Conservation (phyloP, 2,113 vertebrate genomes). For the Myotis lucifugus region DNA sequence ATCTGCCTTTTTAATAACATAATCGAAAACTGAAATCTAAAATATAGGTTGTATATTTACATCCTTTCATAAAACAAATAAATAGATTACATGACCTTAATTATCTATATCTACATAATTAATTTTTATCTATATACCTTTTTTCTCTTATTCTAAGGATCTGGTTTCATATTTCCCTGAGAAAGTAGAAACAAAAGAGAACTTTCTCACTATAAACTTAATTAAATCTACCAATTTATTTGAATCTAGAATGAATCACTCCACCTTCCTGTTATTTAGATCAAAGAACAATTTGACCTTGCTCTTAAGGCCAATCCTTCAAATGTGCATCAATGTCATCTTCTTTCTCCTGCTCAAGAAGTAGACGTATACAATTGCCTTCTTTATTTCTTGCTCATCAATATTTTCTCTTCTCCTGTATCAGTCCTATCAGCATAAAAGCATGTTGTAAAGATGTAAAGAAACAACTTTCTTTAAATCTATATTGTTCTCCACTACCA, state of each 20-base stretch:
- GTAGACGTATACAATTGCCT: neutral
- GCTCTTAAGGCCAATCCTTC: neutral
- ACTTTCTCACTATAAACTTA: neutral
- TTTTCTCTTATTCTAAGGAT: neutral
- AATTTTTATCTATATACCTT: neutral
- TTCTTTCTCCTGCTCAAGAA: neutral
- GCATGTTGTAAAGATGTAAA: neutral
- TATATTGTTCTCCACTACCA: neutral
- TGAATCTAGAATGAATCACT: neutral
- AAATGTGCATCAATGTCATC: neutral
- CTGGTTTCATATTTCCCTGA: constrained; percentile 29
- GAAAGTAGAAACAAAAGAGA: neutral
- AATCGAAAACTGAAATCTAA: neutral
- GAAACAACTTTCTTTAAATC: neutral
- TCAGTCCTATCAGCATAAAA: neutral
- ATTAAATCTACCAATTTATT: neutral
- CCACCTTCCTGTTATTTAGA: neutral
- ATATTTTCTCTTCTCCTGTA: neutral
- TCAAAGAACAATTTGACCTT: neutral
- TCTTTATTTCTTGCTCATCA: neutral
- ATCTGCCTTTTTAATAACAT: neutral
- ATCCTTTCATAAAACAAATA: neutral
- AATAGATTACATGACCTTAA: neutral
- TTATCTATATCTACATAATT: neutral
- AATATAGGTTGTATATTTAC: neutral